Evolutionary conservation across 2,888 invertebrate species (phyloP).

Genomic region (Drosophila melanosoma): DNA sequence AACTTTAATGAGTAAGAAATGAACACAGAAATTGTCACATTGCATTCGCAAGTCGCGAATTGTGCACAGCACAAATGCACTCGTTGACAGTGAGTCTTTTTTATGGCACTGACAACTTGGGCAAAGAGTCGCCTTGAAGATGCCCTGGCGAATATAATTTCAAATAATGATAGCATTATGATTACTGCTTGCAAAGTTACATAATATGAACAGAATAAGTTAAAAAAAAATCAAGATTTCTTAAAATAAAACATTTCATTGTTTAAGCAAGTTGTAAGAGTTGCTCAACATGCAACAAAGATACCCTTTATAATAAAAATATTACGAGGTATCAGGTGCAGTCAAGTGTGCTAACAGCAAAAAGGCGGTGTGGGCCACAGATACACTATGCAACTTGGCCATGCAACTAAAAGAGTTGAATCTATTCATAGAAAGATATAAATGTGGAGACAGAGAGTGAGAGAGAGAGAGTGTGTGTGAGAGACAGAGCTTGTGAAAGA

Average conservation of each 20-base stretch:
- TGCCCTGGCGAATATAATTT: constrained; percentile 2
- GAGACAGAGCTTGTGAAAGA: neutral
- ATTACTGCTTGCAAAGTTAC: neutral
- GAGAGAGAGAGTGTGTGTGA: neutral
- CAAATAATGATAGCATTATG: neutral
- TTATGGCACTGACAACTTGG: neutral
- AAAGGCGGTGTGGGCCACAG: constrained; percentile 45
- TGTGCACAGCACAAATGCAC: constrained; percentile 16
- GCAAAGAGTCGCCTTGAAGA: neutral
- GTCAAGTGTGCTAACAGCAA: constrained; percentile 54
- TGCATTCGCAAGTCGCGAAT: constrained; percentile 22
- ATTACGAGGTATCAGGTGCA: constrained; percentile 22
- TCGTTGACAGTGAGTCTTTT: constrained; percentile 14
- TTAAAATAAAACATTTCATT: neutral
- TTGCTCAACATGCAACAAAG: neutral
- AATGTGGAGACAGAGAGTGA: neutral
- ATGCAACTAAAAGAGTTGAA: constrained; percentile 30
- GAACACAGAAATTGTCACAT: constrained; percentile 73
- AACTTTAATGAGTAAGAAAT: constrained; percentile 61
- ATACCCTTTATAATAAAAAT: neutral
- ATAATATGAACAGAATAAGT: neutral
- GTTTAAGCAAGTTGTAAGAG: neutral
- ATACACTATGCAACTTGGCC: constrained; percentile 11
- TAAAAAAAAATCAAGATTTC: neutral
- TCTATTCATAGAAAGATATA: constrained; percentile 14